phyloP scores from a whole-genome alignment of 2,113 vertebrate genomes.

The Pyrgilauda ruficollis region DNA sequence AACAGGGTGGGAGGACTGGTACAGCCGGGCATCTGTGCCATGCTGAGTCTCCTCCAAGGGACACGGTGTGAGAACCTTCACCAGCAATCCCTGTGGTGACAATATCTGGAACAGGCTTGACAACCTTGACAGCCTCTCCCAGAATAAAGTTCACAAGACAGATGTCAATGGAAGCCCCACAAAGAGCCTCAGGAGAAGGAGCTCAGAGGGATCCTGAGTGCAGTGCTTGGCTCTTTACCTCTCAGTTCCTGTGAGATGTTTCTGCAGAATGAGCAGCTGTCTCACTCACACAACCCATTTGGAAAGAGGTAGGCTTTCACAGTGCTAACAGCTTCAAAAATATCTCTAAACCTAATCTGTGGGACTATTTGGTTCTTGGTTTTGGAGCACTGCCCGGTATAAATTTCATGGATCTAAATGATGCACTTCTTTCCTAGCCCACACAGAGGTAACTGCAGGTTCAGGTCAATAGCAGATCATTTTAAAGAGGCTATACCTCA shows the following conservation, averaged over 20 bases:
- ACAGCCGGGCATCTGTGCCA: fast-evolving
- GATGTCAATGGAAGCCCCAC: neutral
- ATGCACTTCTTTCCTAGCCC: neutral
- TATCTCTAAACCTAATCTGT: neutral
- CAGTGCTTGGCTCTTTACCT: neutral
- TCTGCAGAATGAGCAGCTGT: neutral
- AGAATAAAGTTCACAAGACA: neutral
- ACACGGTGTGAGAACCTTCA: neutral
- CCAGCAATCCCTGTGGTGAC: neutral
- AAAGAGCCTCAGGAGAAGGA: neutral
- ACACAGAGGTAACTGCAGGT: neutral
- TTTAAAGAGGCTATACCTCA: neutral
- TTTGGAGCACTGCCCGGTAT: neutral
- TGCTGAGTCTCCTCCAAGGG: neutral
- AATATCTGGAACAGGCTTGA: neutral
- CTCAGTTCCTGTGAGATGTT: neutral
- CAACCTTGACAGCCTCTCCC: fast-evolving
- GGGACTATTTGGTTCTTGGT: neutral
- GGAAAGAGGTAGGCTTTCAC: neutral
- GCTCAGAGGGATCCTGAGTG: neutral
- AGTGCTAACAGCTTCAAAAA: neutral
- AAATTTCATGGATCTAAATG: neutral
- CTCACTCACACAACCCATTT: neutral
- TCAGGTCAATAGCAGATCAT: neutral
- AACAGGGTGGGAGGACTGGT: neutral